These are phyloP conservation scores for Ochropleura plecta DNA, from an alignment of 2,888 invertebrate species.

Conservation along the genomic window DNA sequence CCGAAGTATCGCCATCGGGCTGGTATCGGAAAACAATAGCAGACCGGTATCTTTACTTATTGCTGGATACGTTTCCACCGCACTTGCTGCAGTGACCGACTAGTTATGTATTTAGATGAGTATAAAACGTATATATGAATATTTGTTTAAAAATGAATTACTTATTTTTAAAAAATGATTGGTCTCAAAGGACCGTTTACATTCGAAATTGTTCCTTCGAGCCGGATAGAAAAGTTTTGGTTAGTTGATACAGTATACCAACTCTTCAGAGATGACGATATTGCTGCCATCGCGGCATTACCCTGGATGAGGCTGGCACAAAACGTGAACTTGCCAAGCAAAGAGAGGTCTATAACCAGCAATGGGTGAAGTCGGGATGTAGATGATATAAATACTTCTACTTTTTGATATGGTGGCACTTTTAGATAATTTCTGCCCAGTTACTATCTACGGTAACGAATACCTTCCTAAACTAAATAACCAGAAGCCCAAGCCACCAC, in stretches of 20 bases:
- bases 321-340: too few relatives aligned
- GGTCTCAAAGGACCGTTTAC: neutral
- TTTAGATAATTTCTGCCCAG: too few relatives aligned
- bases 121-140: neutral
- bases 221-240: neutral
- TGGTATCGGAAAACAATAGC: conserved; percentile 67
- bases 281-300: too few relatives aligned
- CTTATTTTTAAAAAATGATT: neutral
- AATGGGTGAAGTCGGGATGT: too few relatives aligned
- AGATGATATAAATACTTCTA: too few relatives aligned
- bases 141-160: conserved; percentile 1
- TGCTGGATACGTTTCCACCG: conserved; percentile 38
- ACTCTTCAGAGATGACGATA: too few relatives aligned
- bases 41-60: conserved; percentile 58
- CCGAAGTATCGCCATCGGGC: conserved; percentile 53
- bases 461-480: too few relatives aligned
- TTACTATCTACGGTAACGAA: too few relatives aligned
- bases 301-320: too few relatives aligned
- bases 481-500: too few relatives aligned
- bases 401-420: too few relatives aligned
- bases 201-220: conserved; percentile 17
- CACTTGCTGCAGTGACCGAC: conserved; percentile 29
- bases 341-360: too few relatives aligned
- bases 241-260: neutral
- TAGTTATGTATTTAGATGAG: conserved; percentile 44